Base-by-base conservation (phyloP, 2,888 invertebrate genomes). In the Dermolepida albohirtum region DNA sequence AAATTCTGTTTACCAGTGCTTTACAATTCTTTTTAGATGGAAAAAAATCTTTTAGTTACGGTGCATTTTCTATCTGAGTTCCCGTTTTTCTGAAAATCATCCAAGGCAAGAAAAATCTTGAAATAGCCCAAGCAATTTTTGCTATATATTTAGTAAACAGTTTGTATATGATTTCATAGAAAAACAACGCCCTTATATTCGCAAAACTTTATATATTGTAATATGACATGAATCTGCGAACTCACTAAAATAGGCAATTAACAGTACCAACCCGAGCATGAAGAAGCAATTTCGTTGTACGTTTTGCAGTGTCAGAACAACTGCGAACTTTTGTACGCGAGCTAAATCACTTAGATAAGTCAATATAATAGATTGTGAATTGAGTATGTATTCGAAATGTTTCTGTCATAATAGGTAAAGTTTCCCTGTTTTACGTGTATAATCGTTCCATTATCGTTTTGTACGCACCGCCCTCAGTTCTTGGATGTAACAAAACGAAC, bases 281-380 rank as follows among this genome's bases (percentile, higher is more conserved):
- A 62, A 62, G 10, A 29, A 27, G 47, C 39, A 62, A 62, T 62
- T 47, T 29, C 34, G 47, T 39, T 47, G 59, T 16, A 44, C 47
- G 59, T 62, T 62, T 27, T 8, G 59, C n/a, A 34, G 14, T 27
- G n/a, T n/a, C 59, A 27, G 17, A 12, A 29, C 12, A 6, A 47
- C 47, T 11, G n/a, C 22, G n/a, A 49, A 47, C 59, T 62, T 62
- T 62, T 47, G 44, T 16, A 11, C 44, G 7, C 5, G 22, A 57
- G 47, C 47, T 62, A 62, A 62, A 39, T 49, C 59, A 47, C 40
- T 55, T 62, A 62, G 59, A 47, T 62, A 62, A 47, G 59, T 62
- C 47, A 29, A 47, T 62, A 62, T 47, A 62, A 62, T 62, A 49
- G 47, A 62, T 62, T 34, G 59, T 29, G 59, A 62, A 49, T 34